Conservation (phyloP, 2,888 invertebrate species). For the Dynastes hyllus region DNA sequence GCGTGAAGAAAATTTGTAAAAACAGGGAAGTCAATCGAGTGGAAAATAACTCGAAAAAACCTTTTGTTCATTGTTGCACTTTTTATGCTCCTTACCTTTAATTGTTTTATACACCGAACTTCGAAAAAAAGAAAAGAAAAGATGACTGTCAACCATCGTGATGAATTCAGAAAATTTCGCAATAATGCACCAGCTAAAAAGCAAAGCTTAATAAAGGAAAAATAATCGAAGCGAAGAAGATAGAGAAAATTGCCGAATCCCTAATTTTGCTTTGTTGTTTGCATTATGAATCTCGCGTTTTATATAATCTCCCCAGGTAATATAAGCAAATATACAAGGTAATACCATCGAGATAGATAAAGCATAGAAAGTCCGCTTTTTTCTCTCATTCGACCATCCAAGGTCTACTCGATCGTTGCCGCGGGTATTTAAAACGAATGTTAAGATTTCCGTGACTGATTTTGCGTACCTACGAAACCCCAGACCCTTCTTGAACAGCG, state of each 20-base stretch:
- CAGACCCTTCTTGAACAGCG: background rate
- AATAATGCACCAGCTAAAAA: background rate
- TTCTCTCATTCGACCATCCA: constrained; percentile 40
- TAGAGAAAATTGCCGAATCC: constrained; percentile 24
- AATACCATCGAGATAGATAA: constrained; percentile 44
- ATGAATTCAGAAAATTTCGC: background rate
- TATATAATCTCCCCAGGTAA: constrained; percentile 31
- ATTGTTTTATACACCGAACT: background rate
- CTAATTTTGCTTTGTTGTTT: background rate
- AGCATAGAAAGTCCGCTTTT: constrained; percentile 50
- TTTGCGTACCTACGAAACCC: background rate
- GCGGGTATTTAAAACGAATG: constrained; percentile 46
- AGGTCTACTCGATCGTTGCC: constrained; percentile 34
- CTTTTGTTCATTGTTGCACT: background rate
- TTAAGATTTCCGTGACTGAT: constrained; percentile 42
- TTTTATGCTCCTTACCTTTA: background rate
- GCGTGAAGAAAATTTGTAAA: constrained; percentile 4
- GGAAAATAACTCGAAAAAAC: constrained; percentile 1
- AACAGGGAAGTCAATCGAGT: background rate
- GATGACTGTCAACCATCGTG: background rate
- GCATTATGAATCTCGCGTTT: constrained; percentile 26
- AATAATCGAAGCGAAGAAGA: constrained; percentile 5
- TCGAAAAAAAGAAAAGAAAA: background rate
- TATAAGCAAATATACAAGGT: constrained; percentile 29
- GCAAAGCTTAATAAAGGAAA: background rate